Conservation (phyloP, 2,113 vertebrate species). For the Epinephelus cyanopodus region DNA sequence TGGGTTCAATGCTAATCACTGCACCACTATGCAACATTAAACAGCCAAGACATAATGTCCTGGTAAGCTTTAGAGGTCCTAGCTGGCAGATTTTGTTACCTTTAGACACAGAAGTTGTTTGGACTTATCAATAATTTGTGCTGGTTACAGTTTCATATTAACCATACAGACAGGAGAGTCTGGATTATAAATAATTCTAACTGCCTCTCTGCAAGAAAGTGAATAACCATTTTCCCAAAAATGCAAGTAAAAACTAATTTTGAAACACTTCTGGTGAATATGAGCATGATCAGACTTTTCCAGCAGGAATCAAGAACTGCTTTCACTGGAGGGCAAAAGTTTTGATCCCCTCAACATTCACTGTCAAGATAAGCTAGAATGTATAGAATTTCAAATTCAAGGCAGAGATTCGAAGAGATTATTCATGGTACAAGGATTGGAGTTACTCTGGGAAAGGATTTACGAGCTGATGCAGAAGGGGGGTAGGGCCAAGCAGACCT, state of each 20-base stretch:
- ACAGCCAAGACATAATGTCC: neutral
- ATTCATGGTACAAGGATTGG: conserved; percentile 37
- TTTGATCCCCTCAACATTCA: conserved; percentile 11
- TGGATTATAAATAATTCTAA: neutral
- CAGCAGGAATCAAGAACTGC: neutral
- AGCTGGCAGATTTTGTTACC: neutral
- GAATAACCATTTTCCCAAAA: neutral
- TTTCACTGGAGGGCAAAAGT: neutral
- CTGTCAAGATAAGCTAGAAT: conserved; percentile 23
- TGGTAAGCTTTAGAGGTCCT: neutral
- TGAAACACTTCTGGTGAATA: neutral
- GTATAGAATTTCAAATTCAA: conserved; percentile 42
- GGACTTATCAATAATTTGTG: neutral
- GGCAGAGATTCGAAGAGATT: conserved; percentile 48
- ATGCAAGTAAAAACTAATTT: neutral
- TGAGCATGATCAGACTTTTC: neutral
- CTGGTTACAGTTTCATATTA: neutral
- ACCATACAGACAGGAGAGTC: neutral
- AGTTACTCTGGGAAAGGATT: conserved; percentile 55
- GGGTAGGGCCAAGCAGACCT: conserved; percentile 20
- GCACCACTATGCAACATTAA: neutral
- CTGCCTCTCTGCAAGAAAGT: neutral
- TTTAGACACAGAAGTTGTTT: neutral
- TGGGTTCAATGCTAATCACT: no score
- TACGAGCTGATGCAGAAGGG: conserved; percentile 37